Evolutionary conservation across 2,888 invertebrate genomes (phyloP).

Genomic region (Acanthosoma haemorrhoidale): DNA sequence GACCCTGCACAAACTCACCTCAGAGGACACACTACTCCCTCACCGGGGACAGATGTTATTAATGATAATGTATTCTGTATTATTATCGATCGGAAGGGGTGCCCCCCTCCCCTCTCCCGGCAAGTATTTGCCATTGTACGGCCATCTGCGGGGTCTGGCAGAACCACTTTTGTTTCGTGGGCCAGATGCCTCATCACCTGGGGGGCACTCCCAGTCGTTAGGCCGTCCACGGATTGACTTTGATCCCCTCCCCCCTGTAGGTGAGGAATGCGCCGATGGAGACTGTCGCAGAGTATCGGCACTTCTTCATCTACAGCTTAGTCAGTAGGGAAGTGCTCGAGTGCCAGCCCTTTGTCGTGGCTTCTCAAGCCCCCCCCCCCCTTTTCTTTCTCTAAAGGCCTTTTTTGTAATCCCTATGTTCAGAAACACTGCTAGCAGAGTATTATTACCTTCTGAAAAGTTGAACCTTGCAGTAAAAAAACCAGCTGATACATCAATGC

Average conservation of each 20-base stretch:
- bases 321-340: not conserved
- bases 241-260: too few relatives aligned
- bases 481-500: too few relatives aligned
- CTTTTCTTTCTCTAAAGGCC: too few relatives aligned
- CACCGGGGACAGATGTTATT: conserved; percentile 15
- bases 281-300: not conserved
- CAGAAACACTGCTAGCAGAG: too few relatives aligned
- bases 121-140: not conserved
- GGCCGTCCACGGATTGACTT: not conserved
- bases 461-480: too few relatives aligned
- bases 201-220: not conserved
- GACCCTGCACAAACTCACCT: not conserved
- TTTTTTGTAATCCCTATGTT: too few relatives aligned
- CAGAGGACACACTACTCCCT: conserved; percentile 8
- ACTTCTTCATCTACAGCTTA: not conserved
- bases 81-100: conserved; percentile 20
- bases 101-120: too few relatives aligned
- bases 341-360: too few relatives aligned
- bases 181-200: conserved; percentile 5
- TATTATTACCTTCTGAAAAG: too few relatives aligned
- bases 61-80: conserved; percentile 26
- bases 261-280: too few relatives aligned
- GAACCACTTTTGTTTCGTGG: not conserved
- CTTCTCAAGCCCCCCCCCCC: too few relatives aligned
- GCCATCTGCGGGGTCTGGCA: not conserved